Base-by-base conservation (phyloP, 1,140 invertebrate species). In the Dendroctonus ponderosae region DNA sequence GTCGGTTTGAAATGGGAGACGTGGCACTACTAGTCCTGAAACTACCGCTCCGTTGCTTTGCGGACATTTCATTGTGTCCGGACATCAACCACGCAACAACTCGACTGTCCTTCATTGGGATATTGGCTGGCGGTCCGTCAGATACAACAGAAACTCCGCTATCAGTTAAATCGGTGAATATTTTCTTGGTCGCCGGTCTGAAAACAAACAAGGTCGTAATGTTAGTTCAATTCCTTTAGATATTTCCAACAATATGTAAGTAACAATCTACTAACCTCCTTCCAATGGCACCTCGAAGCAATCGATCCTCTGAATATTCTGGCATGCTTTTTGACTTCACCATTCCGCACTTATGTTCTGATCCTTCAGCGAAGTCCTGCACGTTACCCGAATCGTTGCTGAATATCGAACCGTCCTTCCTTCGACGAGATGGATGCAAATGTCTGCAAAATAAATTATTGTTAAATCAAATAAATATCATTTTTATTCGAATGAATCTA, bases 141-240 rank as follows among this genome's bases (percentile, higher is more conserved):
- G 86, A 88, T 38, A 90, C 86, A 59, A 90, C 88, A 71, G 89
- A 91, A 46, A 93, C 90, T 48, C 91, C 91, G 79, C 91, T 93
- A 79, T 93, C 91, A 7, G 89, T 87, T 74, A 88, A 76, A 76
- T 90, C 86, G 60, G 85, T 86, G 77, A 86, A 83, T 26, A 87
- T 86, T 74, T 89, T 89, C 77, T 87, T 88, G 8, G 85, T 86
- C 50, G 84, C 83, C 57, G 85, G 86, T 75, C 86, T 84, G 73
- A 77, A 64, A 77, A 77, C 70, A 74, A 69, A 15, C 44, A 46
- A 14, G 44, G 12, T 46, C 44, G 12, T 3, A 46, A 46, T 11
- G 3, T 9, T 9, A 46, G 4, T 46, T 46, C 44, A 46, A 46
- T 46, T 4, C 9, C 9, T 46, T 46, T 46, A 46, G 9, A 4